These are phyloP conservation scores for Pipistrellus pipistrellus DNA, from an alignment of 2,797 vertebrate species.

Conservation along the genomic window DNA sequence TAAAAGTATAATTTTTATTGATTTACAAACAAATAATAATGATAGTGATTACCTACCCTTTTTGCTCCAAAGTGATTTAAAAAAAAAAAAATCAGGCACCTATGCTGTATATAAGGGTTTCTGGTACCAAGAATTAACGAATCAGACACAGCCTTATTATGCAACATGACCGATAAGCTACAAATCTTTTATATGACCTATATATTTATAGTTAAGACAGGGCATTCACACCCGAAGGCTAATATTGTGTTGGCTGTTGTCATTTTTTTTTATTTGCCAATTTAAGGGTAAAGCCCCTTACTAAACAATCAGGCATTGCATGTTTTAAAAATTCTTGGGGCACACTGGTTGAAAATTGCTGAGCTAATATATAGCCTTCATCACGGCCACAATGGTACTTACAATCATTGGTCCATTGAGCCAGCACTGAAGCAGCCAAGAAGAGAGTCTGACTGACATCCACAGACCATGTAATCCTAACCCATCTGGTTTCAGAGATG, in stretches of 20 bases:
- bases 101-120: not conserved
- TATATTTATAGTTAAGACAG: not conserved
- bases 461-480: not conserved
- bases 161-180: not conserved
- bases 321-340: not conserved
- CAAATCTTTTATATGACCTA: not conserved
- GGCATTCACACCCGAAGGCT: not conserved
- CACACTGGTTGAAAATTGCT: not conserved
- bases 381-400: not conserved
- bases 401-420: not conserved
- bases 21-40: not conserved
- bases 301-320: not conserved
- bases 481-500: not conserved
- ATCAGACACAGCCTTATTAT: not conserved
- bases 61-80: too few relatives aligned
- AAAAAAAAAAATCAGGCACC: too few relatives aligned
- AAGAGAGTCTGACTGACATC: not conserved
- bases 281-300: not conserved
- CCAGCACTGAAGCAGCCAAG: not conserved
- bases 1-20: not conserved
- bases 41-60: too few relatives aligned
- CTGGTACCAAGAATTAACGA: not conserved
- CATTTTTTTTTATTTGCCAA: not conserved
- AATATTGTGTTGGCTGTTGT: not conserved
- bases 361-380: not conserved